Conservation (phyloP, 2,797 vertebrate species). For the Tinamus major region DNA sequence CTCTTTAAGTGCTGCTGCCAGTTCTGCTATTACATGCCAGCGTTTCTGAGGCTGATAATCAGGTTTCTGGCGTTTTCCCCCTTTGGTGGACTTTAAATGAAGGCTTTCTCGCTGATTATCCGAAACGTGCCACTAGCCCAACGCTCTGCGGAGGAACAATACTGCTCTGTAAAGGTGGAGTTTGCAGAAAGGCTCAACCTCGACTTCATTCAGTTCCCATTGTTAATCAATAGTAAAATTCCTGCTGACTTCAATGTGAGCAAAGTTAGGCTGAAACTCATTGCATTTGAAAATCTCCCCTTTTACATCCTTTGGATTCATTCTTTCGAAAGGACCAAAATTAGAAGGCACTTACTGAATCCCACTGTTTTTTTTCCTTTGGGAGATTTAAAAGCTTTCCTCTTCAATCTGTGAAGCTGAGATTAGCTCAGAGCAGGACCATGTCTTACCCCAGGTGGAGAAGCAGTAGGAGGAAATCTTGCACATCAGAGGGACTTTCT, state of each 20-base stretch:
- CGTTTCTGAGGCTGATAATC: neutral
- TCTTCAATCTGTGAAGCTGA: neutral
- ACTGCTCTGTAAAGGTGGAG: neutral
- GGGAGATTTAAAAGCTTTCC: neutral
- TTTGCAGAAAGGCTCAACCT: neutral
- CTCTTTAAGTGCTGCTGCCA: neutral
- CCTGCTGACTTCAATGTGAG: neutral
- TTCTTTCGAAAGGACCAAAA: neutral
- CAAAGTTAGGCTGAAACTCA: neutral
- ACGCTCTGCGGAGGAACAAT: neutral
- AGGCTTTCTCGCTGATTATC: neutral
- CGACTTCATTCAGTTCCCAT: neutral
- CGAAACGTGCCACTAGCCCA: neutral
- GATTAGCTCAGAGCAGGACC: neutral
- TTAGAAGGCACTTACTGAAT: neutral
- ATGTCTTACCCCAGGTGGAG: neutral
- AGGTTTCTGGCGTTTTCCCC: neutral
- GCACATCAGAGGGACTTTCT: neutral
- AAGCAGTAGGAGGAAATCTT: neutral
- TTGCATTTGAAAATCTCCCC: neutral
- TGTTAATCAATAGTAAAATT: conserved; percentile 5
- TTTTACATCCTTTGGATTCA: neutral
- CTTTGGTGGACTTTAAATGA: neutral
- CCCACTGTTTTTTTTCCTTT: neutral
- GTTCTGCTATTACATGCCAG: neutral